phyloP scores from a whole-genome alignment of 2,797 vertebrate genomes.

The Steatocranus sp. region DNA sequence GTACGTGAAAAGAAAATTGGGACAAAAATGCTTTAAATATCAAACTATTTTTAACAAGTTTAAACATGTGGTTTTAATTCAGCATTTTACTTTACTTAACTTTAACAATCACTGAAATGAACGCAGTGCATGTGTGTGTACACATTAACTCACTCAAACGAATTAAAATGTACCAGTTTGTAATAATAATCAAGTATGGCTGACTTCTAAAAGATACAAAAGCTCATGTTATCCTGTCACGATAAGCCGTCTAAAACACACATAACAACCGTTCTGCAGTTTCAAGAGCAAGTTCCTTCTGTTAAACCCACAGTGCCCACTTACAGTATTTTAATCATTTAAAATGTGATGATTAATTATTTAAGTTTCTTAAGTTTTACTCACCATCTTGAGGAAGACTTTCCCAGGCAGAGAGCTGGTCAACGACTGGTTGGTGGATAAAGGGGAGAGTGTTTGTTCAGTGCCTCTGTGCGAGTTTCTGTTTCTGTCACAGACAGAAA shows the following conservation, averaged over 20 bases:
- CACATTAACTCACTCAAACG: not conserved
- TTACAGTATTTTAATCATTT: not conserved
- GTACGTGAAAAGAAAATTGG: not conserved
- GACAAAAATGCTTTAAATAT: not conserved
- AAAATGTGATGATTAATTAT: not conserved
- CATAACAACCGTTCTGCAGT: not conserved
- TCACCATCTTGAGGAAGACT: constrained; percentile 48
- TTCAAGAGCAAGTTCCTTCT: not conserved
- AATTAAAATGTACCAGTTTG: not conserved
- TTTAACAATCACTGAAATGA: not conserved
- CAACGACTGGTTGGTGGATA: not conserved
- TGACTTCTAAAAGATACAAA: not conserved
- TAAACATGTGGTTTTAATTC: not conserved
- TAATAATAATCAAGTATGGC: not conserved
- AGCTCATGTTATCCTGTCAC: not conserved
- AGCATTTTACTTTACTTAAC: not conserved
- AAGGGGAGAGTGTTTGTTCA: constrained; percentile 37
- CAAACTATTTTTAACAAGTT: not conserved
- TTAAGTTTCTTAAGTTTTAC: constrained; percentile 6
- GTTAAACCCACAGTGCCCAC: not conserved
- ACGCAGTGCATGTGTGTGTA: too few relatives aligned
- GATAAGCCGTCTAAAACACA: not conserved
- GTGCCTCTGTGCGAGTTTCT: constrained; percentile 23
- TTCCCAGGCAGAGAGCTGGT: not conserved
- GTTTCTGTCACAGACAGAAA: constrained; percentile 8